phyloP scores from a whole-genome alignment of 2,888 invertebrate genomes.

The Mallateleia sp. region DNA sequence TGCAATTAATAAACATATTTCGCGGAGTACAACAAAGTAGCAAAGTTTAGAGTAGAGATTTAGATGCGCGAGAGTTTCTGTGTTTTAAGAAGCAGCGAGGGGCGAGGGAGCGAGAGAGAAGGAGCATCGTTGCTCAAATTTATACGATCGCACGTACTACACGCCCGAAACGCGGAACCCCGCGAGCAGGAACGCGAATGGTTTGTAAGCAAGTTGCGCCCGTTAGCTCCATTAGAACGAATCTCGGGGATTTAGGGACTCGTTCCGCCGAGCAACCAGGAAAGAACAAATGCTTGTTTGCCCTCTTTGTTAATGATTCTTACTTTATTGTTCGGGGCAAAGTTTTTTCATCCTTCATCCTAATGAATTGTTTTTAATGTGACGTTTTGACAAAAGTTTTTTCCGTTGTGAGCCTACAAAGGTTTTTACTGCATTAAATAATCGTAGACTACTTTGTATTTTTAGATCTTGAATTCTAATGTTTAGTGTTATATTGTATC shows the following conservation, averaged over 20 bases:
- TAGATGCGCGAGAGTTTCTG: constrained; percentile 82
- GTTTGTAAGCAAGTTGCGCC: constrained; percentile 88
- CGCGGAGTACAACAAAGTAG: constrained; percentile 78
- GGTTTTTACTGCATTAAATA: no score
- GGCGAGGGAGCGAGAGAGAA: constrained; percentile 18
- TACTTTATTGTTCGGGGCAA: constrained; percentile 69
- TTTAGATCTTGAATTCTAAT: no score
- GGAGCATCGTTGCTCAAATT: constrained; percentile 81
- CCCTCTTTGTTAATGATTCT: constrained; percentile 75
- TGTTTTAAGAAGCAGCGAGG: constrained; percentile 78
- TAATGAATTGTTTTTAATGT: constrained; percentile 76
- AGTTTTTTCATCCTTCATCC: constrained; percentile 76
- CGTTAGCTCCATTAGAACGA: constrained; percentile 87
- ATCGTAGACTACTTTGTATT: no score
- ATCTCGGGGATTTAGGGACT: constrained; percentile 89
- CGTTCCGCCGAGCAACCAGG: constrained; percentile 76
- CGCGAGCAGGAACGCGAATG: constrained; percentile 84
- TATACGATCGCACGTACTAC: constrained; percentile 85
- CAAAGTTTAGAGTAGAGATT: constrained; percentile 83
- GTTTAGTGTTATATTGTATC: no score
- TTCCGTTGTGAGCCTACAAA: no score
- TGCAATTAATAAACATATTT: constrained; percentile 84
- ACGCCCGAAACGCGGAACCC: constrained; percentile 76
- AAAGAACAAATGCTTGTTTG: constrained; percentile 70
- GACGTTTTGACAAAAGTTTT: no score